Percentiles rank a stretch among this genome's conserved stretches.
Evolutionary conservation across 2,797 vertebrate species (phyloP).

Genomic region (Platyrinchus mystaceus): DNA sequence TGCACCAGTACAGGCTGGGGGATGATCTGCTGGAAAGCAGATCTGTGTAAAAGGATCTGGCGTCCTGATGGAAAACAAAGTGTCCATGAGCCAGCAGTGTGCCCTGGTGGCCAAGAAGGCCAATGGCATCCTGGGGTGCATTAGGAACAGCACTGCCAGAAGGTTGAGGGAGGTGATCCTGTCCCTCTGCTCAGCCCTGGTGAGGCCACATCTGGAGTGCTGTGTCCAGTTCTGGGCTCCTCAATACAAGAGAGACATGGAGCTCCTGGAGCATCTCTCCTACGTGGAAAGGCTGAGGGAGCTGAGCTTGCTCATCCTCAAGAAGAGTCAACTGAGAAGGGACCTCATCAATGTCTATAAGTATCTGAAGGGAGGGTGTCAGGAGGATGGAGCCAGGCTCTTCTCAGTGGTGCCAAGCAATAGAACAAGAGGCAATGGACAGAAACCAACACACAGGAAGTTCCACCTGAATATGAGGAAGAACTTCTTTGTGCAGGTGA

Average conservation of each 20-base stretch:
- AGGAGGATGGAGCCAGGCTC: not conserved
- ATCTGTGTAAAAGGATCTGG: not conserved
- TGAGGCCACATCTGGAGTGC: not conserved
- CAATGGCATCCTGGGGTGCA: accelerated
- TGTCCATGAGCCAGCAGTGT: not conserved
- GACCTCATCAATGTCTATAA: not conserved
- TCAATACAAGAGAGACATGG: not conserved
- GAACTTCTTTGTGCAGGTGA: not conserved
- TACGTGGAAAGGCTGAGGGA: not conserved
- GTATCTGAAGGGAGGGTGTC: not conserved
- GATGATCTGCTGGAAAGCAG: not conserved
- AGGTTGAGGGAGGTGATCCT: not conserved
- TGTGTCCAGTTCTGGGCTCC: not conserved
- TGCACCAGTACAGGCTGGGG: not conserved
- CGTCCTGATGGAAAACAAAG: not conserved
- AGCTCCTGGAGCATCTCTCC: not conserved
- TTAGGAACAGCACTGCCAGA: not conserved
- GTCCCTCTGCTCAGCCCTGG: not conserved
- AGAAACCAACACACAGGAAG: not conserved
- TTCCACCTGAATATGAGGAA: not conserved
- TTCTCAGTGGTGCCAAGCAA: accelerated
- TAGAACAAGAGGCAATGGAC: not conserved
- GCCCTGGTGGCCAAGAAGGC: not conserved
- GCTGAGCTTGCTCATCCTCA: not conserved
- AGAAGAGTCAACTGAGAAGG: not conserved